Base-by-base conservation (phyloP, 2,888 invertebrate genomes). In the Scrobipalpa costella region DNA sequence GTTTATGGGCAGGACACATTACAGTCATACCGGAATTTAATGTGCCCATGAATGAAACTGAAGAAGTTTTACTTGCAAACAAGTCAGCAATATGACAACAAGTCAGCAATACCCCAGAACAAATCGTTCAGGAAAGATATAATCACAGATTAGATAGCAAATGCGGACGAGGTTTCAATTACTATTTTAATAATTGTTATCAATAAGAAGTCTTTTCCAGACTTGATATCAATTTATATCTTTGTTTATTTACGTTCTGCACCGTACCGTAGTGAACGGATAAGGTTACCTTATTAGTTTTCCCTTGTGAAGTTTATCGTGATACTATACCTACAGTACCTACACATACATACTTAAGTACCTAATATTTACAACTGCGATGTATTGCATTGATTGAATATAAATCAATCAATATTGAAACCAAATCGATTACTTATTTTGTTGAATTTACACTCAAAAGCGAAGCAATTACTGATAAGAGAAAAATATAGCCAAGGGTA, bases 241-340 rank as follows among this genome's bases (percentile, higher is more conserved):
- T 13, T n/a, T 34, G 55, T 33, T 33, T 55, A 55, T 55, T 55
- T 55, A 55, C 33, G 60, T 57, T 44, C 57, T 27, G 55, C 6
- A n/a, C n/a, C n/a, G n/a, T n/a, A 27, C 55, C 13, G 55, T 17
- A 64, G 67, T 66, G 67, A 67, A 64, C 63, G 67, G 60, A n/a
- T n/a, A 64, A 67, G 67, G 67, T 47, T 66, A 64, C 19, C 8
- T 50, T 34, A 55, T 61, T 64, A 52, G 57, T 50, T 62, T 67
- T 64, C 64, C 63, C 65, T 67, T 67, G 68, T 68, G 50, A 36
- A 13, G 33, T 52, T 64, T 61, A 62, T 64, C 59, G 11, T 47
- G 62, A 58, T 62, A 62, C 60, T 66, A 11, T 17, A 50, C 17
- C 50, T 50, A 21, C 9, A 50, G 19, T 21, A 50, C 19, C 1